Conservation (phyloP, 2,113 vertebrate species). For the Paraplagusia blochii region DNA sequence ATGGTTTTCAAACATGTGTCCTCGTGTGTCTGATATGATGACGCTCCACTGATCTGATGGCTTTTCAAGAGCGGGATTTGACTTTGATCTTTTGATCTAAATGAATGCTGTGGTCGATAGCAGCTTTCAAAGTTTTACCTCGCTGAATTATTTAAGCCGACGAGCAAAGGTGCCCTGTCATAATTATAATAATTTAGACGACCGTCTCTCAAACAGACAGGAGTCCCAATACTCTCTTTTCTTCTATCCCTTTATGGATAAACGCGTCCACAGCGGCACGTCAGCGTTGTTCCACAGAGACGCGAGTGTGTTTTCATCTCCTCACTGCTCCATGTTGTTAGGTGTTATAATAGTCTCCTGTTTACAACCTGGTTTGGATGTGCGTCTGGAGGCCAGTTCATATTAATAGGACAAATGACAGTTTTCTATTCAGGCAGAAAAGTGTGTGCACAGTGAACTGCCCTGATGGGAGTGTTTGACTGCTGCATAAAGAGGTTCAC, state of each 20-base stretch:
- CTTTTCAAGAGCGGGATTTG: constrained; percentile 2
- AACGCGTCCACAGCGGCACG: background rate
- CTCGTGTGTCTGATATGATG: constrained; percentile 12
- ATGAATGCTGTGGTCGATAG: constrained; percentile 17
- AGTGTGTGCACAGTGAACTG: background rate
- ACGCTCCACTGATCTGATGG: background rate
- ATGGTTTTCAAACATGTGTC: constrained; percentile 6
- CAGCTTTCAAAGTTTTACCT: constrained; percentile 26
- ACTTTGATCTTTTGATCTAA: constrained; percentile 43
- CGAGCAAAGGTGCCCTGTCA: constrained; percentile 19
- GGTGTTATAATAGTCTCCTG: background rate
- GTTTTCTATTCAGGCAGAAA: background rate
- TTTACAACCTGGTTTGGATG: constrained; percentile 7
- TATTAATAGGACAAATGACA: constrained; percentile 3
- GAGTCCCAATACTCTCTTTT: background rate
- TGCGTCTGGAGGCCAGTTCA: background rate
- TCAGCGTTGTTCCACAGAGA: constrained; percentile 6
- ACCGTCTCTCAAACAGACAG: constrained; percentile 4
- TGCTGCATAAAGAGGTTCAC: background rate
- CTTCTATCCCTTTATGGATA: background rate
- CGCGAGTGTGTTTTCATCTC: background rate
- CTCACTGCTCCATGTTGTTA: background rate
- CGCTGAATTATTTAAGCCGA: constrained; percentile 36
- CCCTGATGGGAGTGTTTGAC: background rate
- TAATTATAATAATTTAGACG: constrained; percentile 23